Conservation (phyloP, 1,140 invertebrate species). For the Riptortus pedestris region DNA sequence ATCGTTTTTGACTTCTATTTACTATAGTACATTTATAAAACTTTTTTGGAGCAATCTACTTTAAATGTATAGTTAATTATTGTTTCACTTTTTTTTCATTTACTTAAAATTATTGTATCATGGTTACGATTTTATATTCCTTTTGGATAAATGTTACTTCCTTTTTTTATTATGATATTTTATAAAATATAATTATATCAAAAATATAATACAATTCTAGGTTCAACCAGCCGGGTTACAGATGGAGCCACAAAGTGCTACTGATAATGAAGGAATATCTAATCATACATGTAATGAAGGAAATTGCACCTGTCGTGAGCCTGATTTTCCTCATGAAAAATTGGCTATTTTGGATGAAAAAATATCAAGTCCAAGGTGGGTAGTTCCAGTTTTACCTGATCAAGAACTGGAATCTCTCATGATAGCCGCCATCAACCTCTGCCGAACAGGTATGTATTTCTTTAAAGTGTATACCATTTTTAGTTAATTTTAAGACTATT, state of each 20-base stretch:
- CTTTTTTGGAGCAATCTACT: no score
- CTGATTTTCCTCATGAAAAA: constrained; percentile 73
- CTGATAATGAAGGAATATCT: constrained; percentile 2
- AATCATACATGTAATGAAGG: constrained; percentile 20
- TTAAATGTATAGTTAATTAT: no score
- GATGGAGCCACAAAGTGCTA: neutral
- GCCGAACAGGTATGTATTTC: constrained; percentile 58
- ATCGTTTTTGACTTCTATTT: no score
- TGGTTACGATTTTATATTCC: no score
- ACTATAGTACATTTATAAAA: no score
- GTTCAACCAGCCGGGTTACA: constrained; percentile 17
- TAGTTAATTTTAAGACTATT: neutral
- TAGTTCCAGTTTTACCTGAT: constrained; percentile 90
- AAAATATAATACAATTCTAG: constrained; percentile 10
- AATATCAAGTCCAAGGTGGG: constrained; percentile 88
- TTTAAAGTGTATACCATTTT: neutral
- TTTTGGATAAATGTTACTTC: no score
- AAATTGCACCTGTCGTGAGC: constrained; percentile 26
- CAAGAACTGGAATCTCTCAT: constrained; percentile 88
- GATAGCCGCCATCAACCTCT: constrained; percentile 77
- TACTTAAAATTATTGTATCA: no score
- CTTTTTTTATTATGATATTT: constrained; percentile 2
- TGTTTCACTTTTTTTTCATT: no score
- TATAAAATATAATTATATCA: neutral
- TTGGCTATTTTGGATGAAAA: constrained; percentile 84